phyloP scores from a whole-genome alignment of 2,797 vertebrate species.

The Argentina silus region DNA sequence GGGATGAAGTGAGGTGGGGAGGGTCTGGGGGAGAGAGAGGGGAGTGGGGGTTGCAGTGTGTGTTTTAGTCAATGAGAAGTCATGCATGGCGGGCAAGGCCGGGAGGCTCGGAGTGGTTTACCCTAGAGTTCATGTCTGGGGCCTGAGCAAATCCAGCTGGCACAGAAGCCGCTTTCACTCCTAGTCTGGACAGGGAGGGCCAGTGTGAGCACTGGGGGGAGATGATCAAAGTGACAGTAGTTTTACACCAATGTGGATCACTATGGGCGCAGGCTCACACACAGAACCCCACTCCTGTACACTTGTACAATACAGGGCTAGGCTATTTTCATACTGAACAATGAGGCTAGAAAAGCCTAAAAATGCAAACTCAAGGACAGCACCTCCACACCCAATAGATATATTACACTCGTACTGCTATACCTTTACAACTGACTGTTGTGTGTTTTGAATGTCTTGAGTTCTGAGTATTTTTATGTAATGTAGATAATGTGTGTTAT shows the following conservation, averaged over 20 bases:
- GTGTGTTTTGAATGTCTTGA: background rate
- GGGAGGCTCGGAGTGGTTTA: constrained; percentile 49
- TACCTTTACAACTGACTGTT: background rate
- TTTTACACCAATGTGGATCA: background rate
- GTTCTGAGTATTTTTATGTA: background rate
- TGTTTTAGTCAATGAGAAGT: constrained; percentile 67
- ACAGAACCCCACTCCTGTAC: background rate
- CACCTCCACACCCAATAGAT: background rate
- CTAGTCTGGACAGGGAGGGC: constrained; percentile 11
- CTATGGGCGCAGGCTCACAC: background rate
- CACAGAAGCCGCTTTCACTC: constrained; percentile 33
- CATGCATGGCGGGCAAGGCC: constrained; percentile 67
- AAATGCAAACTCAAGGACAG: background rate
- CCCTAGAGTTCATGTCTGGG: constrained; percentile 34
- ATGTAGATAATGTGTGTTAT: no score
- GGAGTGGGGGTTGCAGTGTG: constrained; percentile 15
- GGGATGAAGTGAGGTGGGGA: constrained; percentile 27
- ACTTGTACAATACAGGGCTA: background rate
- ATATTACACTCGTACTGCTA: no score
- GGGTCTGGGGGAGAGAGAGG: constrained; percentile 28
- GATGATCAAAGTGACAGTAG: background rate
- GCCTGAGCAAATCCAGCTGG: constrained; percentile 37
- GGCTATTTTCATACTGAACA: no score
- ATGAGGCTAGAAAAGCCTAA: background rate
- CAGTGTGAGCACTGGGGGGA: background rate